Evolutionary conservation across 2,888 invertebrate genomes (phyloP).

Genomic region (Aphodius granarius): DNA sequence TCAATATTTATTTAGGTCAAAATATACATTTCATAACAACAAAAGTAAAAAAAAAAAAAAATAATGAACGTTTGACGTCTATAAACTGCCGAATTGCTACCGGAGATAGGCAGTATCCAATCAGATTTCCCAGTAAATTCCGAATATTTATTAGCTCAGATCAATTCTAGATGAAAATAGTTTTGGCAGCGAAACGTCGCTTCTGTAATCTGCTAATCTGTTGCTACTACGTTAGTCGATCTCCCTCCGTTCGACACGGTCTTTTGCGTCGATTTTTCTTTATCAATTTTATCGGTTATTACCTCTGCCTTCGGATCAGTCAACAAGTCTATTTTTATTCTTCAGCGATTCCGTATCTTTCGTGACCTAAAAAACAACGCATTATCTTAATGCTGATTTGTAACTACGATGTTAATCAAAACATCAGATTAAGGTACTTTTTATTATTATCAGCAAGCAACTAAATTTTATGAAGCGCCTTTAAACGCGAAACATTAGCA

Average conservation of each 20-base stretch:
- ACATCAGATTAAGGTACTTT: not conserved
- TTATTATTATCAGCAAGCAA: not conserved
- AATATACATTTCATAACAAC: not conserved
- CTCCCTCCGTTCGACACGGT: not conserved
- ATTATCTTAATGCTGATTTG: not conserved
- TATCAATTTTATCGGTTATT: not conserved
- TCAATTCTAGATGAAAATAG: not conserved
- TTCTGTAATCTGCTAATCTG: not conserved
- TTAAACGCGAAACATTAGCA: too few relatives aligned
- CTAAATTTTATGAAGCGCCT: too few relatives aligned
- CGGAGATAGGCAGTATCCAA: not conserved
- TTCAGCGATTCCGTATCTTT: not conserved
- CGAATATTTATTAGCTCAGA: not conserved
- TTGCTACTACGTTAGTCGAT: not conserved
- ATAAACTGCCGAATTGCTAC: not conserved
- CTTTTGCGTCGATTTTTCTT: not conserved
- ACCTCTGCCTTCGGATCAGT: not conserved
- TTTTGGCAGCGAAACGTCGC: not conserved
- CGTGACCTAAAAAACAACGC: not conserved
- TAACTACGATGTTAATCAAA: not conserved
- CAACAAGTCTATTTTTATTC: not conserved
- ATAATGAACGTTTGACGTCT: not conserved
- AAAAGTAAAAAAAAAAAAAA: not conserved
- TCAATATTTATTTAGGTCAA: not conserved
- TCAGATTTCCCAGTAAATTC: not conserved